Base-by-base conservation (phyloP, 2,888 invertebrate genomes). In the Biston betularia region DNA sequence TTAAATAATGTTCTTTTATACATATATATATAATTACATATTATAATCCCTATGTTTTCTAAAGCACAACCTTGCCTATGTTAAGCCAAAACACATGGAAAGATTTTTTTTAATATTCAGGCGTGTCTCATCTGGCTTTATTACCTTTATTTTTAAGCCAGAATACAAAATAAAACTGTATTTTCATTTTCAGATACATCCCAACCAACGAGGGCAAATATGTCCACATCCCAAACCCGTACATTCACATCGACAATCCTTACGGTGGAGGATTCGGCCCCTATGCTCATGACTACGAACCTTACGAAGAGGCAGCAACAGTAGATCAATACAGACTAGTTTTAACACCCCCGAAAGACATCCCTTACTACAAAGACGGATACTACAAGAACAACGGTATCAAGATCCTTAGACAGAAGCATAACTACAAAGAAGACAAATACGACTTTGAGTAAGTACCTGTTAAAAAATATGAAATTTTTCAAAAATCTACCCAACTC, bases 381-480 rank as follows among this genome's bases (percentile, higher is more conserved):
- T 93, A 93, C 75, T 94, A 94, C 82, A 90, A 83, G 81, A 94
- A 94, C 78, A 94, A 94, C 59, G 94, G 94, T 0, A 94, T 94
- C 75, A 94, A 92, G 79, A 94, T 94, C 81, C 84, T 94, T 69
- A 89, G 84, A 14, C 94, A 94, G 71, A 89, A 90, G 61, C 93
- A 93, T 69, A 90, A 90, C 77, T 92, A 94, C 77, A 85, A 92
- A 0, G 93, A 94, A 57, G 91, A 93, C 70, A 94, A 92, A 87
- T 94, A 93, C 79, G 93, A 94, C 78, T 94, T 93, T 79, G 85
- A 91, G 94, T 94, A 71, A 94, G 94, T 90, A 80, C 75, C 2
- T 4, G 33, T 49, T 6, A 12, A 33, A 5, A 1, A 3, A 12
- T 11, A 11, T 6, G 33, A 38, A 38, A 38, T 8, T 38, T 38